A percentile compares a stretch with the other conserved stretches of the same genome.
These are phyloP conservation scores for Hypsibius dujardini DNA, from an alignment of 1,140 invertebrate genomes.

Conservation along the genomic window DNA sequence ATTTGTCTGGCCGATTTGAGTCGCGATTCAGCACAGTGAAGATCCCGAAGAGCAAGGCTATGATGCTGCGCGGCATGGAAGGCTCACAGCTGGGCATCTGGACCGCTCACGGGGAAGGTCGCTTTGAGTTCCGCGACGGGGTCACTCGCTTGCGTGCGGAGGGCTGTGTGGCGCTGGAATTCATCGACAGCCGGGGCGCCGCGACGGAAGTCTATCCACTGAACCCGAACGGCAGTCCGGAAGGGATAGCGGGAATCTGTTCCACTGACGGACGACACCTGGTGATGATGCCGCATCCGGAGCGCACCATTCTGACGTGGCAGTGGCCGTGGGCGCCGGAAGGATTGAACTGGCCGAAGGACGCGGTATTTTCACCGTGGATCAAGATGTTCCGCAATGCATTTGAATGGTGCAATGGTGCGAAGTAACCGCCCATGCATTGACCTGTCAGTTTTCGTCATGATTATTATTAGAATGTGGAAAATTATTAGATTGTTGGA, in stretches of 20 bases:
- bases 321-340: conserved; percentile 59
- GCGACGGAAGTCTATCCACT: conserved; percentile 66
- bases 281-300: conserved; percentile 95
- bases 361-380: conserved; percentile 57
- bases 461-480: too few relatives aligned
- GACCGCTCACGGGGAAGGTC: conserved; percentile 80
- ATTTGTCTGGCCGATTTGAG: conserved; percentile 71
- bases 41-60: conserved; percentile 50
- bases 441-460: too few relatives aligned
- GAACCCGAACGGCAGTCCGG: conserved; percentile 74
- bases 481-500: too few relatives aligned
- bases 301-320: conserved; percentile 64
- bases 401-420: conserved; percentile 49
- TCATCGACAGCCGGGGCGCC: conserved; percentile 56
- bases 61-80: conserved; percentile 75
- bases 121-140: conserved; percentile 39
- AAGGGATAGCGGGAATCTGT: conserved; percentile 63
- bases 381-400: conserved; percentile 76
- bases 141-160: conserved; percentile 41
- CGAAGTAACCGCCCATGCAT: too few relatives aligned
- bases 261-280: conserved; percentile 75
- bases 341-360: conserved; percentile 32
- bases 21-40: conserved; percentile 70
- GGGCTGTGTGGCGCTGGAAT: conserved; percentile 49
- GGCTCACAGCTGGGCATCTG: conserved; percentile 68